These are phyloP conservation scores for Agraylea sexmaculata DNA, from an alignment of 1,140 invertebrate genomes.

Conservation along the genomic window DNA sequence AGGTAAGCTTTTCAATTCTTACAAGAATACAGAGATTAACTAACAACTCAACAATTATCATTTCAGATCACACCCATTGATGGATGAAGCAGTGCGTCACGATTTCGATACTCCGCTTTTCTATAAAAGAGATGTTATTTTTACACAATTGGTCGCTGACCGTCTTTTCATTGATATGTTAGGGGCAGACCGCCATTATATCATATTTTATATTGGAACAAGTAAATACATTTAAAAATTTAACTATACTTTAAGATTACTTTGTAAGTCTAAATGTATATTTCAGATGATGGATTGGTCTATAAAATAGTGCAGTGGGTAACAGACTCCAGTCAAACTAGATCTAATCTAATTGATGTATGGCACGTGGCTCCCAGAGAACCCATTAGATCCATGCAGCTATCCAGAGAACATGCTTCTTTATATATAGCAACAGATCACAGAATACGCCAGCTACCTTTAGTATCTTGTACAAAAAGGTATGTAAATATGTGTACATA, in stretches of 20 bases:
- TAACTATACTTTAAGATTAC: slow-evolving; percentile 1
- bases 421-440: slow-evolving; percentile 66
- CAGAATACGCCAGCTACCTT: slow-evolving; percentile 60
- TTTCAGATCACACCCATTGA: slow-evolving; percentile 64
- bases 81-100: slow-evolving; percentile 77
- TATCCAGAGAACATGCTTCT: slow-evolving; percentile 57
- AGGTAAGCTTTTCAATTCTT: slow-evolving; percentile 36
- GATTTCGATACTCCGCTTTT: slow-evolving; percentile 70
- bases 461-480: slow-evolving; percentile 56
- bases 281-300: slow-evolving; percentile 55
- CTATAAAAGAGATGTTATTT: slow-evolving; percentile 66
- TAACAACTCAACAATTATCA: slow-evolving; percentile 1
- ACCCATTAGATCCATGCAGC: slow-evolving; percentile 59
- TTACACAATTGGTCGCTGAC: slow-evolving; percentile 69
- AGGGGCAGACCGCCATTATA: slow-evolving; percentile 52
- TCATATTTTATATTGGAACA: slow-evolving; percentile 68
- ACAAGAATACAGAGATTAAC: background rate
- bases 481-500: slow-evolving; percentile 19
- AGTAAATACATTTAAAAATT: slow-evolving; percentile 39
- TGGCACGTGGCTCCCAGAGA: slow-evolving; percentile 63
- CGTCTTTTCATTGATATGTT: slow-evolving; percentile 51
- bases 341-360: slow-evolving; percentile 62
- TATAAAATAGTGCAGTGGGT: slow-evolving; percentile 74
- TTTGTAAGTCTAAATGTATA: slow-evolving; percentile 4
- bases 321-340: slow-evolving; percentile 43